Evolutionary conservation across 2,113 vertebrate species (phyloP).

Genomic region (Rhea americana): DNA sequence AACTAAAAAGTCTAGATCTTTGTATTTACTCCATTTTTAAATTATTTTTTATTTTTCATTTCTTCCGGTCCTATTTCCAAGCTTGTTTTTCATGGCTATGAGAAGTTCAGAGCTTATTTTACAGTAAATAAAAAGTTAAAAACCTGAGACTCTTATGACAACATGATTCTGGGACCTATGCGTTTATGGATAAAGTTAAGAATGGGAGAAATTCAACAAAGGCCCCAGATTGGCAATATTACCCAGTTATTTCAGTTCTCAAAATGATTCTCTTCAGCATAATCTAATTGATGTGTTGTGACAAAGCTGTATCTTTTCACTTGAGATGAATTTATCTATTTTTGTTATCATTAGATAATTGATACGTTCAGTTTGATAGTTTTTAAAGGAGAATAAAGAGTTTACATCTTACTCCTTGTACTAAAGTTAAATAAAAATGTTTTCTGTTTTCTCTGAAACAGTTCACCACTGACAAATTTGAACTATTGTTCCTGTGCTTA

Average conservation of each 20-base stretch:
- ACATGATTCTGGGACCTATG: neutral
- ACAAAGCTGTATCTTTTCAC: neutral
- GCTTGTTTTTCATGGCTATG: neutral
- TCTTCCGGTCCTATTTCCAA: neutral
- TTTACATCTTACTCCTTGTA: neutral
- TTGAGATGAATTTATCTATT: neutral
- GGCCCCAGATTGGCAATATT: neutral
- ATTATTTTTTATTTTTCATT: neutral
- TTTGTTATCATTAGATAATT: neutral
- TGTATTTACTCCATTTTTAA: neutral
- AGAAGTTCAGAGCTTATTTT: neutral
- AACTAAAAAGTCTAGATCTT: neutral
- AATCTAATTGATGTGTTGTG: neutral
- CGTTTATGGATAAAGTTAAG: neutral
- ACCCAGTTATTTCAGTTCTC: neutral
- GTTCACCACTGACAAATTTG: neutral
- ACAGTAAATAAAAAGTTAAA: neutral
- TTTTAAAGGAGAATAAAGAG: neutral
- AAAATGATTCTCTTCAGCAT: neutral
- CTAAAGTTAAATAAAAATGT: neutral
- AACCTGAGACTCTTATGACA: neutral
- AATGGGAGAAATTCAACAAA: neutral
- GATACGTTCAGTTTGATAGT: neutral
- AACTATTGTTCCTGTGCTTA: slow-evolving; percentile 11
- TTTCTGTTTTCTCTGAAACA: neutral